phyloP scores from a whole-genome alignment of 1,140 invertebrate genomes.

The Euschistus heros region DNA sequence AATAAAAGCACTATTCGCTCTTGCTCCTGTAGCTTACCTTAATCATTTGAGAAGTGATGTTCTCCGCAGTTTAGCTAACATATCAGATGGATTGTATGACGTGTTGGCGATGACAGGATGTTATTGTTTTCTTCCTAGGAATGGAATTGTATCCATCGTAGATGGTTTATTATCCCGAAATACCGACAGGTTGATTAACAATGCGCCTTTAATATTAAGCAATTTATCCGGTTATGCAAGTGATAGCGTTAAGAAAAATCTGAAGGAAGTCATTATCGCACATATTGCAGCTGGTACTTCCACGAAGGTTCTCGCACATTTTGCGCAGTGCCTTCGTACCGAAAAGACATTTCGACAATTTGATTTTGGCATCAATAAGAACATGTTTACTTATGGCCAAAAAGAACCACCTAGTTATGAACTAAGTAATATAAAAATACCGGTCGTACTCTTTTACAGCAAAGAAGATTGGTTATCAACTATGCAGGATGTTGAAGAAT shows the following conservation, averaged over 20 bases:
- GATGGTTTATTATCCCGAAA: neutral
- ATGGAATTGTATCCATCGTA: neutral
- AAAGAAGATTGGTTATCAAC: no score
- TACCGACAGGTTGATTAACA: neutral
- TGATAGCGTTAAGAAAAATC: neutral
- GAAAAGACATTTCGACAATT: neutral
- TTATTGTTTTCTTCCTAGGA: neutral
- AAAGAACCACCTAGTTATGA: no score
- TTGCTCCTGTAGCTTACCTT: conserved; percentile 40
- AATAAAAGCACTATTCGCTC: conserved; percentile 36
- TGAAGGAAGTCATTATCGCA: neutral
- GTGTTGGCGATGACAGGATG: neutral
- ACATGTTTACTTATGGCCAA: no score
- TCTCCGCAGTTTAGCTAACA: neutral
- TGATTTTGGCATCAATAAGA: no score
- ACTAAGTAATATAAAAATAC: no score
- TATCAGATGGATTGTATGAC: neutral
- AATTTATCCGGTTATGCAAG: neutral
- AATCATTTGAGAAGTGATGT: conserved; percentile 20
- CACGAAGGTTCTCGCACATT: neutral
- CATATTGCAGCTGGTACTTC: neutral
- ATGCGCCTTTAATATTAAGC: neutral
- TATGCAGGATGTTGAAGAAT: no score
- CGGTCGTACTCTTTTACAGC: no score
- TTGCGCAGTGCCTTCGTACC: neutral